A percentile compares a stretch with the other conserved stretches of the same genome.
Conservation (phyloP, 2,113 vertebrate genomes). For the Mustela nigripes region DNA sequence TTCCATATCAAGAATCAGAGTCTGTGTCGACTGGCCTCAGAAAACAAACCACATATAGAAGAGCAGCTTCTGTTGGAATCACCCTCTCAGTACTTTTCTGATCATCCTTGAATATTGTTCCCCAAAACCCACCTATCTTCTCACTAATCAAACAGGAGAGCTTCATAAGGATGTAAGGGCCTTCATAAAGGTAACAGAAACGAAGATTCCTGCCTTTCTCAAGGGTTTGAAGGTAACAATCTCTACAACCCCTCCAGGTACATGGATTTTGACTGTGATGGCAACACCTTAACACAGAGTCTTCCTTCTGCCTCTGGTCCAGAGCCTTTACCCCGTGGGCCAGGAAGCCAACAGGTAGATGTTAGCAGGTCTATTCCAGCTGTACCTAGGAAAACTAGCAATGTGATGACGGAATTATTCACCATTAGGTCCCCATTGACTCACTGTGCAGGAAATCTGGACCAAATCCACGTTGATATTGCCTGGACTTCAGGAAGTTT, state of each 20-base stretch:
- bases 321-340: background rate
- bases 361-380: background rate
- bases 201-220: background rate
- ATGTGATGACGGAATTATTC: background rate
- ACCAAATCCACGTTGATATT: background rate
- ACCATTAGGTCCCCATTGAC: background rate
- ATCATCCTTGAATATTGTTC: background rate
- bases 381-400: background rate
- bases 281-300: background rate
- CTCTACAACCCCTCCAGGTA: background rate
- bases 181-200: background rate
- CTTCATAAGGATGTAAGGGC: background rate
- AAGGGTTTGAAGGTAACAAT: background rate
- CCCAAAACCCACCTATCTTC: background rate
- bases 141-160: background rate
- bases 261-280: background rate
- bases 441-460: background rate
- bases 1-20: background rate
- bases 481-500: background rate
- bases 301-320: background rate
- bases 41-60: background rate
- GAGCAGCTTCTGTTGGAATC: background rate
- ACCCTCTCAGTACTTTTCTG: background rate
- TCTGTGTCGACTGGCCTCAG: background rate
- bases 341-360: background rate